A percentile compares a stretch with the other conserved stretches of the same genome.
These are phyloP conservation scores for Tetranychus truncatus DNA, from an alignment of 2,888 invertebrate species.

Conservation along the genomic window DNA sequence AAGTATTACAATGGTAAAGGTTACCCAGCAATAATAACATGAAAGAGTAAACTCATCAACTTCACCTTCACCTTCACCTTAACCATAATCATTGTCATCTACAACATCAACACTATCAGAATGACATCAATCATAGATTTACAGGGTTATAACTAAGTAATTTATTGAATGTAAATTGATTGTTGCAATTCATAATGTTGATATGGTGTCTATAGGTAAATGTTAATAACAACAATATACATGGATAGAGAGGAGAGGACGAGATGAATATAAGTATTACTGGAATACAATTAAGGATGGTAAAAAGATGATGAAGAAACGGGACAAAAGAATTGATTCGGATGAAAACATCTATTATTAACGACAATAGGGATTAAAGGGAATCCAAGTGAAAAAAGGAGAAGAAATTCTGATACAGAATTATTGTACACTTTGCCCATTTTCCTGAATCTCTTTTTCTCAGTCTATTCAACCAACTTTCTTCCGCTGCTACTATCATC, in stretches of 20 bases:
- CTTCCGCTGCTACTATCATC: not conserved
- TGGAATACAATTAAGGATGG: not conserved
- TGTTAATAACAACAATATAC: not conserved
- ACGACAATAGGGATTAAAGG: not conserved
- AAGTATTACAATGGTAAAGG: too few species aligned
- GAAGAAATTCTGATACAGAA: not conserved
- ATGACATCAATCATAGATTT: too few species aligned
- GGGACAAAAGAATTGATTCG: not conserved
- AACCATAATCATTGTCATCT: too few species aligned
- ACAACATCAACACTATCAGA: too few species aligned
- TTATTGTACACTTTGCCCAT: not conserved
- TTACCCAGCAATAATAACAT: too few species aligned
- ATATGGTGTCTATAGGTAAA: not conserved
- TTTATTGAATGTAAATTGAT: too few species aligned
- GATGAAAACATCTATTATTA: not conserved
- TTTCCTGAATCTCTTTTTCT: not conserved
- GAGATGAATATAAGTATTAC: not conserved
- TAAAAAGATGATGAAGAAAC: not conserved
- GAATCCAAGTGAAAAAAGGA: not conserved
- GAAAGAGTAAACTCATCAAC: too few species aligned
- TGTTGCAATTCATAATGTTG: too few species aligned
- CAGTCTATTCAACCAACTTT: not conserved
- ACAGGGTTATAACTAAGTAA: too few species aligned
- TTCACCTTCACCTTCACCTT: too few species aligned
- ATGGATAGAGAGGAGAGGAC: not conserved